Conservation (phyloP, 2,797 vertebrate genomes). For the Tokudaia tokunoshimensis region DNA sequence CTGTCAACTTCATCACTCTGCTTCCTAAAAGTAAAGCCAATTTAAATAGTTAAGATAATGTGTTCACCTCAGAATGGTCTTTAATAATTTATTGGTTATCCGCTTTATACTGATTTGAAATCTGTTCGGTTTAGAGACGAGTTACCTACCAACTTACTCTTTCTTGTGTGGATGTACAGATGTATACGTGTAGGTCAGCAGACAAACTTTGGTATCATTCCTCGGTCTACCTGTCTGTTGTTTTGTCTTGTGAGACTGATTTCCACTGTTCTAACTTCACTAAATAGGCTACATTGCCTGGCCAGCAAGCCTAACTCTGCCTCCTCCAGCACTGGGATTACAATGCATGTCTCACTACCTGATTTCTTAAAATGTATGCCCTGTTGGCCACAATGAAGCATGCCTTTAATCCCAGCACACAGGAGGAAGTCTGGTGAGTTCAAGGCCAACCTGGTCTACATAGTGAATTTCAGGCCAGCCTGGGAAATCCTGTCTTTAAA, state of each 20-base stretch:
- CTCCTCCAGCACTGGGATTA: background rate
- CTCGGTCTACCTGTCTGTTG: background rate
- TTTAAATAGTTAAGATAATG: constrained; percentile 51
- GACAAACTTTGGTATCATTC: background rate
- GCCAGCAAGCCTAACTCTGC: background rate
- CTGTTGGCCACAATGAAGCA: background rate
- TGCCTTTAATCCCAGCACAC: background rate
- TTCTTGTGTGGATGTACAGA: background rate
- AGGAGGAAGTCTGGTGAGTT: background rate
- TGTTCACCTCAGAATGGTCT: constrained; percentile 40
- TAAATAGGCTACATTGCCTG: background rate
- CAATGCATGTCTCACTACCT: background rate
- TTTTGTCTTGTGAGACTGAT: background rate
- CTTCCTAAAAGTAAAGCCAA: constrained; percentile 51
- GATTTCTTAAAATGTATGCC: background rate
- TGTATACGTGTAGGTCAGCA: background rate
- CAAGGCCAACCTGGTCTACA: background rate
- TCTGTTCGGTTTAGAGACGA: constrained; percentile 5
- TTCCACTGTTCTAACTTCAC: background rate
- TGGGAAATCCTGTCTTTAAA: background rate
- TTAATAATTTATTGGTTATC: constrained; percentile 47
- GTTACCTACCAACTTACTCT: background rate
- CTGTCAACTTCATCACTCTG: constrained; percentile 29
- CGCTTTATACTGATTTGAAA: constrained; percentile 33
- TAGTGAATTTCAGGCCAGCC: background rate